These are phyloP conservation scores for Atrina japonica DNA, from an alignment of 2,888 invertebrate genomes.

Conservation along the genomic window DNA sequence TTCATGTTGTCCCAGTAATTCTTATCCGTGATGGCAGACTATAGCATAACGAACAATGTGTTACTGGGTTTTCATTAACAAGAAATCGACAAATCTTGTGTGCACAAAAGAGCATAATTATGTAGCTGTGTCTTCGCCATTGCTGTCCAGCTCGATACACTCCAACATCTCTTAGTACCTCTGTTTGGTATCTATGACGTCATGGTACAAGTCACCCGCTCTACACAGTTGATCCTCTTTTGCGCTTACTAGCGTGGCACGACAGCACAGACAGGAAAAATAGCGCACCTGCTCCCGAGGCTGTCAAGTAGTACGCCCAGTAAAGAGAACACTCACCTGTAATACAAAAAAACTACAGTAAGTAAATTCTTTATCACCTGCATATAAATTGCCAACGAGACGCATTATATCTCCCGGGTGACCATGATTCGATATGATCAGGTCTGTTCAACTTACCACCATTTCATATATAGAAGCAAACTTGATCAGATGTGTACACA, in stretches of 20 bases:
- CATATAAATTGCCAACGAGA: too few species aligned
- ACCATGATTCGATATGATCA: too few species aligned
- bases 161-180: not conserved
- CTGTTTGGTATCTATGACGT: not conserved
- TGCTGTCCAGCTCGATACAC: not conserved
- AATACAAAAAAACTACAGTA: slow-evolving; percentile 29
- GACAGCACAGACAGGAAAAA: slow-evolving; percentile 57
- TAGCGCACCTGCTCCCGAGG: slow-evolving; percentile 62
- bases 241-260: slow-evolving; percentile 51
- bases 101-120: not conserved
- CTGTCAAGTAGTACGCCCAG: slow-evolving; percentile 73
- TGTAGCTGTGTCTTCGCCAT: not conserved
- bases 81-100: too few species aligned
- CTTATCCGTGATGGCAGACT: too few species aligned
- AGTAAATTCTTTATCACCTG: not conserved
- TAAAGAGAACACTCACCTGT: slow-evolving; percentile 68
- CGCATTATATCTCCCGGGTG: too few species aligned
- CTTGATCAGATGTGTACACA: too few species aligned
- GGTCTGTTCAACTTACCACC: too few species aligned
- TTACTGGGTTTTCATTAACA: too few species aligned
- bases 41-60: too few species aligned
- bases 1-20: too few species aligned
- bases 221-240: slow-evolving; percentile 17
- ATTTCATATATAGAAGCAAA: too few species aligned
- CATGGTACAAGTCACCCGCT: not conserved